A percentile compares a stretch with the other conserved stretches of the same genome.
Conservation (phyloP, 37 sponge, comb jelly and placozoan genomes). For the Dysidea cf. avara region DNA sequence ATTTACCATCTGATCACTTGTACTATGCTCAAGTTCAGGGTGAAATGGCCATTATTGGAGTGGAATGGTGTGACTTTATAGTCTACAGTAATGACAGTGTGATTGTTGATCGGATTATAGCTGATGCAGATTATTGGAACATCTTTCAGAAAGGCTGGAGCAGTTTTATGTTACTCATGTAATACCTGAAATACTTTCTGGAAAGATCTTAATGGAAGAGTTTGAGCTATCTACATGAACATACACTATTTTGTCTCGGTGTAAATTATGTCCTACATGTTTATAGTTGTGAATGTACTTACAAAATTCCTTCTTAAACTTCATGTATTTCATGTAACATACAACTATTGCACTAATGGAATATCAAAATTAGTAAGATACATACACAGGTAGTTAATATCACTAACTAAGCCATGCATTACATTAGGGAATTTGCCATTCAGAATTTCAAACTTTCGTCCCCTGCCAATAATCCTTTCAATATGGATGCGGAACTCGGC, state of each 20-base stretch:
- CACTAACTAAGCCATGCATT: too few species aligned
- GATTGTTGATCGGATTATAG: slow-evolving; percentile 8
- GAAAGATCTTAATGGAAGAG: slow-evolving; percentile 9
- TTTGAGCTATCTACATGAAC: too few species aligned
- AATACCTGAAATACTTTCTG: background rate
- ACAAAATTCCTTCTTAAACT: too few species aligned
- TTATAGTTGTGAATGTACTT: too few species aligned
- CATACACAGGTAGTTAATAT: background rate
- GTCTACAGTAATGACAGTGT: background rate
- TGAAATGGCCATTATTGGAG: slow-evolving; percentile 26
- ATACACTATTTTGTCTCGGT: too few species aligned
- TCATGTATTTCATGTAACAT: too few species aligned
- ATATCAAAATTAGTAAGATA: too few species aligned
- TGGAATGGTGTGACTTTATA: too few species aligned
- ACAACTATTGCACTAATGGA: too few species aligned
- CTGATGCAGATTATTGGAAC: background rate
- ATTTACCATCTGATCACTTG: background rate
- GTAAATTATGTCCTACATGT: too few species aligned
- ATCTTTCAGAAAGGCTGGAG: background rate
- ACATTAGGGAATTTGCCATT: background rate
- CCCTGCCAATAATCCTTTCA: too few species aligned
- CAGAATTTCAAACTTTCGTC: slow-evolving; percentile 12
- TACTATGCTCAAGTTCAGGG: slow-evolving; percentile 46
- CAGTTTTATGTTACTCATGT: background rate
- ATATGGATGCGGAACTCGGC: too few species aligned